These are phyloP conservation scores for Mimachlamys varia DNA, from an alignment of 2,888 invertebrate genomes.

Conservation along the genomic window DNA sequence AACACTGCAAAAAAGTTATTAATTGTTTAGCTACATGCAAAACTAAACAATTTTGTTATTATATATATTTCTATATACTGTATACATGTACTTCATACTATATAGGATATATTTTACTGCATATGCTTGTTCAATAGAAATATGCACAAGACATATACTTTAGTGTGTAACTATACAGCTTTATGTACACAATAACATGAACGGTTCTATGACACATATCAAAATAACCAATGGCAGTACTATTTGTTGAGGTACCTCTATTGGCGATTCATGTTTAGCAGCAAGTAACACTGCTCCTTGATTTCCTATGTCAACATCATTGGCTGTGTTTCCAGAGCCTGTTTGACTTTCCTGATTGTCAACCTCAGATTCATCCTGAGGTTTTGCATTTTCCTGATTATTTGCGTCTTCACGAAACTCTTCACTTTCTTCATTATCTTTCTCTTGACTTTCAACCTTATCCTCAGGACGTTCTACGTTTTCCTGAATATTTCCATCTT, in stretches of 20 bases:
- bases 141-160: too few relatives aligned
- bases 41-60: too few relatives aligned
- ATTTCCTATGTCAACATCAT: background rate
- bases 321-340: background rate
- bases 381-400: background rate
- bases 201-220: background rate
- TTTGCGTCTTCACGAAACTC: background rate
- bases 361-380: constrained; percentile 2
- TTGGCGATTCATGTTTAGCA: background rate
- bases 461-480: background rate
- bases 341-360: background rate
- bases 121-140: too few relatives aligned
- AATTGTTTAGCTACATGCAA: too few relatives aligned
- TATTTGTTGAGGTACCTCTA: background rate
- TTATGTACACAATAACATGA: background rate
- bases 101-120: too few relatives aligned
- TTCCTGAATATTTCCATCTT: background rate
- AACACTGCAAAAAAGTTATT: too few relatives aligned
- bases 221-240: background rate
- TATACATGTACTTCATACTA: too few relatives aligned
- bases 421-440: background rate
- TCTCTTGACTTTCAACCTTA: background rate
- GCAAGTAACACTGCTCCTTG: background rate
- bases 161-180: too few relatives aligned
- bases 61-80: too few relatives aligned